Evolutionary conservation across 1,140 invertebrate genomes (phyloP).

Genomic region (Vanessa tameamea): DNA sequence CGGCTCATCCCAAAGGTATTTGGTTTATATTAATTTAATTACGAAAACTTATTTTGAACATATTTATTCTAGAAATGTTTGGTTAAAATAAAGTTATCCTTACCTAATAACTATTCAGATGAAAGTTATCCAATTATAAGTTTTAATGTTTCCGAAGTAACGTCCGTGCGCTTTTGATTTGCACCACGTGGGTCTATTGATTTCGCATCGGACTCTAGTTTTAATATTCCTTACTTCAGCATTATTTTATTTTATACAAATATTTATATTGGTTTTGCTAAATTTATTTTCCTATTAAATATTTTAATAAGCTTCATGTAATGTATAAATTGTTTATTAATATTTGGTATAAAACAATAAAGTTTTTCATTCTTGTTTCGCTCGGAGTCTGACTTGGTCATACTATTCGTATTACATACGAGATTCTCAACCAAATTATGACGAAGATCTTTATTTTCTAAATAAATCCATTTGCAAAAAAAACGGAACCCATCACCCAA

Average conservation of each 20-base stretch:
- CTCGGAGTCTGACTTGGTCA: neutral
- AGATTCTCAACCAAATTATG: no score
- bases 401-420: neutral
- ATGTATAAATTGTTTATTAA: neutral
- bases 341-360: neutral
- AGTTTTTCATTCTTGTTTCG: neutral
- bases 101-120: neutral
- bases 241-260: slow-evolving; percentile 66
- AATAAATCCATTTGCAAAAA: no score
- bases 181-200: slow-evolving; percentile 47
- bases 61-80: neutral
- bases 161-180: slow-evolving; percentile 26
- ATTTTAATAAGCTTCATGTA: neutral
- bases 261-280: slow-evolving; percentile 49
- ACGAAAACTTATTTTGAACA: neutral
- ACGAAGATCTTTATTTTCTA: no score
- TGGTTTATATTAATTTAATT: neutral
- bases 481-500: no score
- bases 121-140: slow-evolving; percentile 12
- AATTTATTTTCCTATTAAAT: slow-evolving; percentile 1
- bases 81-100: neutral
- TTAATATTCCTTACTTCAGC: slow-evolving; percentile 73
- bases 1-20: no score
- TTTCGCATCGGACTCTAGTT: slow-evolving; percentile 58
- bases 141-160: neutral